Conservation (phyloP, 2,888 invertebrate genomes). For the Cryptocheilus praepositus region DNA sequence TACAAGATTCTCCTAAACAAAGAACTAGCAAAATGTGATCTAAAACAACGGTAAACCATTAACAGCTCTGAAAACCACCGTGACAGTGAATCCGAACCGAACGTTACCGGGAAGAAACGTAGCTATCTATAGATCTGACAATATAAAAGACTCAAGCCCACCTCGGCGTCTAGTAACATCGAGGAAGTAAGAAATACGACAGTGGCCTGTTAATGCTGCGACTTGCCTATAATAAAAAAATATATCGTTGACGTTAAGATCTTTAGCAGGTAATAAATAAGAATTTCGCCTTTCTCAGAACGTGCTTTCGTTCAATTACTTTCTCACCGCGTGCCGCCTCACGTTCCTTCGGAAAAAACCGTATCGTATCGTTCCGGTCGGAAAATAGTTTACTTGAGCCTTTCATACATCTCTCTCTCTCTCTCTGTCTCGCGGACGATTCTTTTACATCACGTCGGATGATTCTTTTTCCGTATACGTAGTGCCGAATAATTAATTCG, state of each 20-base stretch:
- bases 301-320: too few species aligned
- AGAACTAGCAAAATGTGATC: not conserved
- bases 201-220: constrained; percentile 29
- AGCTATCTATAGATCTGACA: constrained; percentile 27
- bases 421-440: constrained; percentile 27
- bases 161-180: constrained; percentile 29
- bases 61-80: too few species aligned
- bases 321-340: too few species aligned
- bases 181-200: constrained; percentile 20
- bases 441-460: constrained; percentile 24
- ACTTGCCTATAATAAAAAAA: constrained; percentile 45
- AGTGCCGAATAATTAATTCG: not conserved
- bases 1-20: too few species aligned
- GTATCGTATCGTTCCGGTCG: too few species aligned
- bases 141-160: constrained; percentile 34
- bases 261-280: constrained; percentile 46
- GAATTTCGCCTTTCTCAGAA: constrained; percentile 23
- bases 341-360: too few species aligned
- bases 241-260: constrained; percentile 49
- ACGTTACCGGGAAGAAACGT: constrained; percentile 34
- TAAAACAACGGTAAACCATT: not conserved
- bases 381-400: constrained; percentile 32
- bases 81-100: constrained; percentile 20
- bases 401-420: constrained; percentile 18
- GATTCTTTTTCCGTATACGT: constrained; percentile 11